Base-by-base conservation (phyloP, 2,888 invertebrate species). In the Xanthorhoe designata region DNA sequence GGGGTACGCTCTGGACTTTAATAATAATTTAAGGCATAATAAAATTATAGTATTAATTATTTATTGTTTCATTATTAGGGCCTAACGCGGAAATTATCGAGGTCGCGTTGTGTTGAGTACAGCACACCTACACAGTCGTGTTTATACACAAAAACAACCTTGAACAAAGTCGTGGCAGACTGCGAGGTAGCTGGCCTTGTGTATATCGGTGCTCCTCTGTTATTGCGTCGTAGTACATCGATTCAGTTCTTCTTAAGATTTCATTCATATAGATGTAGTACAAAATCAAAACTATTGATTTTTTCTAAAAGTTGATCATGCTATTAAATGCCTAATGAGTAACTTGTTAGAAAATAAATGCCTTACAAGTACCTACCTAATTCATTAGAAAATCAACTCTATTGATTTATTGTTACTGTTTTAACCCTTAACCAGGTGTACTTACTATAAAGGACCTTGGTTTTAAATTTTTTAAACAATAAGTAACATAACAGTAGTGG, bases 61-160 rank as follows among this genome's bases (percentile, higher is more conserved):
- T 61, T 24, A 3, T 63, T 50, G 56, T 61, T 64, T 61, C 15
- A 60, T 58, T 64, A 54, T 53, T 53, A 59, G 35, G 38, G 35
- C 53, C 55, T 55, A 56, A 17, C 71, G 75, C 76, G 77, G 76
- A 79, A 77, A 77, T 29, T 55, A 24, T 17, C 74, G 77, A 81
- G 80, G 80, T 78, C 70, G 58, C 64, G 51, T 72, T 68, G 70
- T 74, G n/a, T n/a, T n/a, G 70, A 73, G 59, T 74, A 66, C 62
- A 47, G 29, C 49, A 56, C 57, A 68, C 72, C 73, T 71, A 72
- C 69, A 64, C 65, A 66, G 60, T 32, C 45, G 70, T 92, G 92
- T 92, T 92, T 92, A 91, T 83, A 93, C 85, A 93, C 92, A 93
- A 93, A 87, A 86, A 80, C 82, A 91, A 91, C 92, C 92, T 93